Conservation (phyloP, 2,113 vertebrate genomes). For the Bufo bufo region DNA sequence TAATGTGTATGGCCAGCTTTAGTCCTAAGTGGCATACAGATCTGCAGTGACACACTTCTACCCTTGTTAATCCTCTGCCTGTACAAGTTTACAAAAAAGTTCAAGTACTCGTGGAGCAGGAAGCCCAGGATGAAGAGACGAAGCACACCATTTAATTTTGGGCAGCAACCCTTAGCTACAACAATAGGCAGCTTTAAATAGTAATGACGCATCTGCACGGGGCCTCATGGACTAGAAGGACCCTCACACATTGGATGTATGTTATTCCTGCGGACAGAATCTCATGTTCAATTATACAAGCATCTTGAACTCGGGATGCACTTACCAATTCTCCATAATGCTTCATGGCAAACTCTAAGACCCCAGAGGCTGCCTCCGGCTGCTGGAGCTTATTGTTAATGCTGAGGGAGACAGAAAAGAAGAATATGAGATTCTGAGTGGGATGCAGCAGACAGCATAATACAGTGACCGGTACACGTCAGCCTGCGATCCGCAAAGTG, state of each 20-base stretch:
- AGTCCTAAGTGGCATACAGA: no score
- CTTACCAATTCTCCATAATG: slow-evolving; percentile 97
- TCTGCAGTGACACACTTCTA: no score
- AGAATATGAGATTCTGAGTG: background rate
- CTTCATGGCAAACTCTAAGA: slow-evolving; percentile 97
- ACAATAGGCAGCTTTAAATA: no score
- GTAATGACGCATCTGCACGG: no score
- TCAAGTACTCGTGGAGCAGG: no score
- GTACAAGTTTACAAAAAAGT: no score
- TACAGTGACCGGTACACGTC: background rate
- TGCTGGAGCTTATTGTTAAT: slow-evolving; percentile 99
- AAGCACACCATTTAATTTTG: no score
- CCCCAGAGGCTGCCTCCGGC: slow-evolving; percentile 94
- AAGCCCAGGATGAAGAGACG: no score
- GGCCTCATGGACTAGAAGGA: background rate
- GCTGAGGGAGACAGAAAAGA: slow-evolving; percentile 72
- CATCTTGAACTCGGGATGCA: slow-evolving; percentile 30
- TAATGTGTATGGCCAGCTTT: no score
- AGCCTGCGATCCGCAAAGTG: background rate
- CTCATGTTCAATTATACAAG: background rate
- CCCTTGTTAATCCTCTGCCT: no score
- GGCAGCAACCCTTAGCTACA: no score
- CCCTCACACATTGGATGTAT: background rate
- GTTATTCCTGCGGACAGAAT: background rate
- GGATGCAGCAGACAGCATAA: background rate